A percentile compares a stretch with the other conserved stretches of the same genome.
Evolutionary conservation across 1,140 invertebrate genomes (phyloP).

Genomic region (Musca vetustissima): DNA sequence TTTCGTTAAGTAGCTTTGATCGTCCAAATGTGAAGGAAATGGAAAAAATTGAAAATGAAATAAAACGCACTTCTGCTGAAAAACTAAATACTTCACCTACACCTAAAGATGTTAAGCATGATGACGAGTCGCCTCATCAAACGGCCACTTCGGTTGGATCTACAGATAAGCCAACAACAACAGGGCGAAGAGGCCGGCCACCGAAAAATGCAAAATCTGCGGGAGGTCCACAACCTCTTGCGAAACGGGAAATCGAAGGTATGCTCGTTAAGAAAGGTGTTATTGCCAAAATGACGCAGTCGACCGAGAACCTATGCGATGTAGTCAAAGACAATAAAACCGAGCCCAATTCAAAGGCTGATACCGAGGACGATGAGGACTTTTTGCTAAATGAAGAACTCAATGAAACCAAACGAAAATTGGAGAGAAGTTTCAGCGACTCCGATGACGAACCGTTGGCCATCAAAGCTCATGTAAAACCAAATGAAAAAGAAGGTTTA

Average conservation of each 20-base stretch:
- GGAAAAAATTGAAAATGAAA: slow-evolving; percentile 64
- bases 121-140: slow-evolving; percentile 25
- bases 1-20: slow-evolving; percentile 68
- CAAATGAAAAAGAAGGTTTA: slow-evolving; percentile 29
- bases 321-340: slow-evolving; percentile 24
- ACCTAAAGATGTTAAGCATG: slow-evolving; percentile 23
- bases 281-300: slow-evolving; percentile 35
- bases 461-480: slow-evolving; percentile 54
- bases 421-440: slow-evolving; percentile 60
- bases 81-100: slow-evolving; percentile 27
- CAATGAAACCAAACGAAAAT: slow-evolving; percentile 55
- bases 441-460: slow-evolving; percentile 63
- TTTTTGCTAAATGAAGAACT: slow-evolving; percentile 51
- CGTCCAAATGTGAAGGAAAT: slow-evolving; percentile 65
- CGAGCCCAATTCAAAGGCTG: slow-evolving; percentile 34
- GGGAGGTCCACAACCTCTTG: not conserved
- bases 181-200: slow-evolving; percentile 41
- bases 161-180: slow-evolving; percentile 19
- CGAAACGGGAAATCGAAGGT: slow-evolving; percentile 48
- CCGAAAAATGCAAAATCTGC: slow-evolving; percentile 38
- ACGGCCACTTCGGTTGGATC: slow-evolving; percentile 19
- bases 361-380: slow-evolving; percentile 48
- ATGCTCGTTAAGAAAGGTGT: slow-evolving; percentile 51
- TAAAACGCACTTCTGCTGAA: slow-evolving; percentile 59
- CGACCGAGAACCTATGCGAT: slow-evolving; percentile 1